Evolutionary conservation across 2,888 invertebrate species (phyloP).

Genomic region (Calameuta filiformis): DNA sequence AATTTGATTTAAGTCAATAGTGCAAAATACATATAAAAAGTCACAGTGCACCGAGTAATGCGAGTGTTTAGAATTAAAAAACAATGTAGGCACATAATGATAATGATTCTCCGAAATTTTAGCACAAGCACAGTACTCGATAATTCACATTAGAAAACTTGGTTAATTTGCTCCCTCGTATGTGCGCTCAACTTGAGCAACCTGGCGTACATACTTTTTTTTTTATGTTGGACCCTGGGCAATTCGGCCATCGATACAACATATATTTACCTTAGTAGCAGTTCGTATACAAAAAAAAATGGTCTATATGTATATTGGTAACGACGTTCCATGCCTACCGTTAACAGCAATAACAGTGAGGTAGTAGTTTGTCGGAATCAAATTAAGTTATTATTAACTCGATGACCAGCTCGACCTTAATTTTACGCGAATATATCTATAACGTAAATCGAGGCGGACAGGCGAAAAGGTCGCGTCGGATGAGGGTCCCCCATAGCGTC

Average conservation of each 20-base stretch:
- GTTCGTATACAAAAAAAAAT: background rate
- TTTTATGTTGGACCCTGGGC: background rate
- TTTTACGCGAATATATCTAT: background rate
- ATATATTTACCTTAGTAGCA: background rate
- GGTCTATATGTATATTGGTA: background rate
- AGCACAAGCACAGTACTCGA: background rate
- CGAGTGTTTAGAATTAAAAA: too few species aligned
- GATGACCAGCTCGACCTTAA: constrained; percentile 1
- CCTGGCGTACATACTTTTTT: background rate
- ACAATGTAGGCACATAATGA: too few species aligned
- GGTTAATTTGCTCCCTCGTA: background rate
- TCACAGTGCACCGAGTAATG: too few species aligned
- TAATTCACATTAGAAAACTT: background rate
- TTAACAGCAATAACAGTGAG: background rate
- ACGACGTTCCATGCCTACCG: background rate
- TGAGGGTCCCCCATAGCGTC: background rate
- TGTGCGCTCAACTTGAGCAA: background rate
- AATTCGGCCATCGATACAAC: background rate
- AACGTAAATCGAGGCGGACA: background rate
- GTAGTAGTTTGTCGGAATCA: background rate
- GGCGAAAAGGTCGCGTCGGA: background rate
- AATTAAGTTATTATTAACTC: background rate
- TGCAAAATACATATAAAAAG: too few species aligned
- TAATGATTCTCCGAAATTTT: too few species aligned
- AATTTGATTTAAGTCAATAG: too few species aligned